Evolutionary conservation across 2,888 invertebrate genomes (phyloP).

Genomic region (Cantharis nigra): DNA sequence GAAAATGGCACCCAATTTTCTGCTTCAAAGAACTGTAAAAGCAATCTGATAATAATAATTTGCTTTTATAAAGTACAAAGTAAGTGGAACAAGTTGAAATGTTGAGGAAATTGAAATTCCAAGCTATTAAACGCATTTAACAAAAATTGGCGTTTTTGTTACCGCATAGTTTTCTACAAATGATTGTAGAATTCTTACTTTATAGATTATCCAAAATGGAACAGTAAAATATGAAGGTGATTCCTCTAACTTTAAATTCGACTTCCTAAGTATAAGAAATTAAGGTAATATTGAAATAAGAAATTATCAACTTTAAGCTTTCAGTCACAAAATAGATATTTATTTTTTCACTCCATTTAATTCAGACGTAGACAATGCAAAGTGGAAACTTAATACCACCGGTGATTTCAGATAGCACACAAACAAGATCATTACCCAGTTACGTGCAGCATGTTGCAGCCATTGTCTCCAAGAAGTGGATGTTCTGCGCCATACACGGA

Average conservation of each 20-base stretch:
- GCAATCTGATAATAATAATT: slow-evolving; percentile 3
- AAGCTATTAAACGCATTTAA: background rate
- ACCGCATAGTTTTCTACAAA: background rate
- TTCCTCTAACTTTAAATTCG: background rate
- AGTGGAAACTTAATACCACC: background rate
- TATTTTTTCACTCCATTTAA: background rate
- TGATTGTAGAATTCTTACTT: background rate
- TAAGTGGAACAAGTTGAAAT: background rate
- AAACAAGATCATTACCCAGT: background rate
- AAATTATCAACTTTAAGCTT: background rate
- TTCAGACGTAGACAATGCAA: background rate
- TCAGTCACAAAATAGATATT: background rate
- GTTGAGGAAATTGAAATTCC: background rate
- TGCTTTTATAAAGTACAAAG: background rate
- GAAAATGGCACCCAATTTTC: slow-evolving; percentile 15
- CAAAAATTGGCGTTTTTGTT: background rate
- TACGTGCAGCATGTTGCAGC: background rate
- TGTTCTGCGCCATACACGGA: background rate
- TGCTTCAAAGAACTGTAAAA: slow-evolving; percentile 10
- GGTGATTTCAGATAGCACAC: background rate
- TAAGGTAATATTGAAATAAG: background rate
- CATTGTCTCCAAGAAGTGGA: background rate
- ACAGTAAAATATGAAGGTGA: background rate
- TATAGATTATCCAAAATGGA: background rate
- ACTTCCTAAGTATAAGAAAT: background rate